Base-by-base conservation (phyloP, 2,888 invertebrate genomes). In the Deroplatys truncata region DNA sequence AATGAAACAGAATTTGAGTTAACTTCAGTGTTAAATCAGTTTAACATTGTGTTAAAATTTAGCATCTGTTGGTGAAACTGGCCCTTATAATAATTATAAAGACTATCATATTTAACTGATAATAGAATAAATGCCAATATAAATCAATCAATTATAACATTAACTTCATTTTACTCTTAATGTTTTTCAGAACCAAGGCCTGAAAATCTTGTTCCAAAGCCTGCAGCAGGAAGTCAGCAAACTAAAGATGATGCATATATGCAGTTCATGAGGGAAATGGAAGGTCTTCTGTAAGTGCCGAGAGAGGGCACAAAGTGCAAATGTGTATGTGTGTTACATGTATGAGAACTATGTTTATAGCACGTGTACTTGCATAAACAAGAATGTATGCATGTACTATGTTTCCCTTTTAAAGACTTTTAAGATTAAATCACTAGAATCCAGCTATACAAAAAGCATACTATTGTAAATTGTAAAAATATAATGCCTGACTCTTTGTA, bases 261-360 rank as follows among this genome's bases (percentile, higher is more conserved):
- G 95, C 98, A 98, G 93, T 99, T 99, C 93, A 99, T 99, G 99
- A 97, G 97, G 93, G 99, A 99, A 94, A 98, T 99, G 98, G 97
- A 98, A 93, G 98, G 97, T 88, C 94, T 99, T 49, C 95, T 99
- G 93, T 98, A 93, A 94, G 20, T 25, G 28, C 25, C 56, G 7
- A 20, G 1, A 72, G 20, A 72, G 56, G 43, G 13, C 10, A 43
- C 13, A 43, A 43, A 43, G 56, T 72, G 56, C 25, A 25, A 20
- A 4, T 72, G 56, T 72, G 4, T 7, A 72, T 72, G 9, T 72
- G 56, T 20, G 3, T 43, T 43, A 13, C 43, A 13, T 43, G 10
- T 43, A 43, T 13, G 43, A 13, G 43, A 43, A 43, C 13, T 43
- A 43, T 43, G 43, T 43, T 9, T 43, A 13, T 10, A 13, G 2